Conservation (phyloP, 2,113 vertebrate species). For the Rostratula benghalensis region DNA sequence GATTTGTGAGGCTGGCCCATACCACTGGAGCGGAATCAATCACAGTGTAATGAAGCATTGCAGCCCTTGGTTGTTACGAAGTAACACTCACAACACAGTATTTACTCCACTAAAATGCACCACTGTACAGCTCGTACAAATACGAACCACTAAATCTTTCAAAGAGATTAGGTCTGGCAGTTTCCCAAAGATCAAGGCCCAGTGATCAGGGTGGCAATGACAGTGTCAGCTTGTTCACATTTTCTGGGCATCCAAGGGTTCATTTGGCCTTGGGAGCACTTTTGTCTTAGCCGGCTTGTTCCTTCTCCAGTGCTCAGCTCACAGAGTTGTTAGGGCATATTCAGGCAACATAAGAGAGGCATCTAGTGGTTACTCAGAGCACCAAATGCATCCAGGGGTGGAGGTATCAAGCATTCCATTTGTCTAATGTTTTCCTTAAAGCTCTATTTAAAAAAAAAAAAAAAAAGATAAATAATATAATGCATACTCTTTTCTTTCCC, state of each 20-base stretch:
- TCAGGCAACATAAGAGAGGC: not conserved
- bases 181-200: not conserved
- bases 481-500: not conserved
- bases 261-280: not conserved
- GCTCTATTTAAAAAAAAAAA: not conserved
- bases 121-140: not conserved
- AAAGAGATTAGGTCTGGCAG: not conserved
- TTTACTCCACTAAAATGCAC: not conserved
- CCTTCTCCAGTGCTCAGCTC: not conserved
- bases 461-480: not conserved
- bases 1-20: not conserved
- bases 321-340: not conserved
- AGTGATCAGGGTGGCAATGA: not conserved
- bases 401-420: not conserved
- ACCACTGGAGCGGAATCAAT: not conserved
- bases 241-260: not conserved
- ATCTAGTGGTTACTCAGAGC: not conserved
- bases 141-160: not conserved
- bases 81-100: not conserved
- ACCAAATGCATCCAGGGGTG: not conserved
- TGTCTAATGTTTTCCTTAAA: not conserved
- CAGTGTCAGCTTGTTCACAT: not conserved
- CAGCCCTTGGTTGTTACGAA: not conserved
- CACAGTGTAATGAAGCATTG: not conserved
- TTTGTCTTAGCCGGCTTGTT: not conserved